Conservation (phyloP, 2,888 invertebrate genomes). For the Drosophila prostipennis region DNA sequence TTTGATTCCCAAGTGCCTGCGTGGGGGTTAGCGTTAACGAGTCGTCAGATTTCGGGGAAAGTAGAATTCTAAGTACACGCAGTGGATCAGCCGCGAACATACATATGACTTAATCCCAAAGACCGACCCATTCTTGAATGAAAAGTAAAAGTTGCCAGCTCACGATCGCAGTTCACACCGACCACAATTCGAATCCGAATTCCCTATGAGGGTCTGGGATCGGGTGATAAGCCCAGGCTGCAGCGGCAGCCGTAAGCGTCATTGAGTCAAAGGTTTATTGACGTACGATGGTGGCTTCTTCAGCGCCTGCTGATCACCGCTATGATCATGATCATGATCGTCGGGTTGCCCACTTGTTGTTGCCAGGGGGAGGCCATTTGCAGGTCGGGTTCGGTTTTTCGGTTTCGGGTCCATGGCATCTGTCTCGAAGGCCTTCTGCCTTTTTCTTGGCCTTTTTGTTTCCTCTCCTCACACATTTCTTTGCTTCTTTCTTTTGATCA, state of each 20-base stretch:
- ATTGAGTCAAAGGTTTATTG: conserved; percentile 76
- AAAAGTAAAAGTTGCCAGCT: conserved; percentile 72
- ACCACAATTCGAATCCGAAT: conserved; percentile 12
- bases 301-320: conserved; percentile 17
- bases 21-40: conserved; percentile 42
- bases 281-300: conserved; percentile 51
- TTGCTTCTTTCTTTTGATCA: conserved; percentile 42
- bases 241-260: conserved; percentile 44
- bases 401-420: conserved; percentile 62
- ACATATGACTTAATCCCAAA: conserved; percentile 58
- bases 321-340: conserved; percentile 48
- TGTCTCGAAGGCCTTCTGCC: conserved; percentile 63
- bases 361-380: conserved; percentile 45
- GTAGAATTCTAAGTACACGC: conserved; percentile 64
- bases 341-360: conserved; percentile 62
- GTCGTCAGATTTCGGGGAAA: conserved; percentile 43
- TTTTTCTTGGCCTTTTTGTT: conserved; percentile 16
- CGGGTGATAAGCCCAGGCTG: conserved; percentile 57
- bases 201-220: conserved; percentile 31
- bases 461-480: conserved; percentile 19
- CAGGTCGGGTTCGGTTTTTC: conserved; percentile 31
- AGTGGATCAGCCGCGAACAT: conserved; percentile 12
- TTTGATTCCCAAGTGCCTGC: conserved; percentile 37
- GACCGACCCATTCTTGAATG: conserved; percentile 62
- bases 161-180: conserved; percentile 51